Conservation (phyloP, 2,888 invertebrate genomes). For the Geotrupes spiniger region DNA sequence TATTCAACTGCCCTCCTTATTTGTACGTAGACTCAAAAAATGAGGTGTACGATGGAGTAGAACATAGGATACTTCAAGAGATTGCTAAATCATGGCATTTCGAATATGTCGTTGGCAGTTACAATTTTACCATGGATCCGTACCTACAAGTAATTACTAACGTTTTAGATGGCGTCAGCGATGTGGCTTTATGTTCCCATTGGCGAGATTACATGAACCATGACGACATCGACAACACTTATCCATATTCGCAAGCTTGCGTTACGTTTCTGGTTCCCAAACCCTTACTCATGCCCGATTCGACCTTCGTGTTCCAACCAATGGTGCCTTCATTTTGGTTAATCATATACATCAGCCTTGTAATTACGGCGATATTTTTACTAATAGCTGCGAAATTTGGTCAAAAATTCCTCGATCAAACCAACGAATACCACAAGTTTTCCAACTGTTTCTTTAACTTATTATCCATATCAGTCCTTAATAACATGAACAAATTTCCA, state of each 20-base stretch:
- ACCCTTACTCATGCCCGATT: conserved; percentile 32
- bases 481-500: conserved; percentile 3
- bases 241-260: conserved; percentile 31
- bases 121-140: conserved; percentile 15
- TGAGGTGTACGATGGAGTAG: conserved; percentile 25
- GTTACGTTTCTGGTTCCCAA: conserved; percentile 37
- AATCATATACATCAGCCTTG: not conserved
- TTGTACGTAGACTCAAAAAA: conserved; percentile 20
- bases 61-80: conserved; percentile 29
- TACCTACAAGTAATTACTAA: conserved; percentile 22
- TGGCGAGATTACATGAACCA: conserved; percentile 20
- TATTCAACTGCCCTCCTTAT: conserved; percentile 31
- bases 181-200: conserved; percentile 34
- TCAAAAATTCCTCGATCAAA: not conserved
- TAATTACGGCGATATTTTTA: not conserved
- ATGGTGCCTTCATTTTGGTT: conserved; percentile 17
- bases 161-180: conserved; percentile 21
- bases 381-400: not conserved
- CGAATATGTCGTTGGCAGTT: conserved; percentile 19
- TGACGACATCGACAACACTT: conserved; percentile 25
- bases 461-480: conserved; percentile 1
- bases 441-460: not conserved
- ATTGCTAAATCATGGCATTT: conserved; percentile 28
- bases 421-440: not conserved
- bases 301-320: conserved; percentile 34